Evolutionary conservation across 2,113 vertebrate species (phyloP).

Genomic region (Antechinus flavipes): DNA sequence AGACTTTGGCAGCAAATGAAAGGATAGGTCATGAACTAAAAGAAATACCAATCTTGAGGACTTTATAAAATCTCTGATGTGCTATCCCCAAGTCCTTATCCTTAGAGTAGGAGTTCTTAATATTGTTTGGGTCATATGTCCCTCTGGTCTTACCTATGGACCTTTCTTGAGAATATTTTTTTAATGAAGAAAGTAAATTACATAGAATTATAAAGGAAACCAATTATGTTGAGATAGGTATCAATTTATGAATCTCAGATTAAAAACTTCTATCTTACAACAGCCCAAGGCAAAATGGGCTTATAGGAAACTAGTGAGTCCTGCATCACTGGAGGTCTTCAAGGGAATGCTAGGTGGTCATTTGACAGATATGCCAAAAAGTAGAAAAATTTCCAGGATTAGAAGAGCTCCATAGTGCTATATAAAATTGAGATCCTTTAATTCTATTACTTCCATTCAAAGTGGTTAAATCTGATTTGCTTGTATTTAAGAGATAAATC

Average conservation of each 20-base stretch:
- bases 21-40: not conserved
- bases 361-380: not conserved
- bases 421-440: not conserved
- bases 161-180: not conserved
- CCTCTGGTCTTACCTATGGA: not conserved
- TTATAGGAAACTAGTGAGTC: not conserved
- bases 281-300: not conserved
- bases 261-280: not conserved
- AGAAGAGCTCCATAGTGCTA: not conserved
- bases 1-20: not conserved
- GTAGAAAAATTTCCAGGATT: not conserved
- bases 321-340: not conserved
- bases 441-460: not conserved
- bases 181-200: not conserved
- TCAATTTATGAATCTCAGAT: not conserved
- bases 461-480: not conserved
- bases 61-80: not conserved
- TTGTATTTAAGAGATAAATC: not conserved
- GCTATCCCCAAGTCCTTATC: not conserved
- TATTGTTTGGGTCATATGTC: not conserved
- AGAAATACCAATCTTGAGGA: not conserved
- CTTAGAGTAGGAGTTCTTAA: not conserved
- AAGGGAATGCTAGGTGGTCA: not conserved
- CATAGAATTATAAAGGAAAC: not conserved
- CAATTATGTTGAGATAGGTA: not conserved